Base-by-base conservation (phyloP, 2,888 invertebrate genomes). In the Archips crataeganus region DNA sequence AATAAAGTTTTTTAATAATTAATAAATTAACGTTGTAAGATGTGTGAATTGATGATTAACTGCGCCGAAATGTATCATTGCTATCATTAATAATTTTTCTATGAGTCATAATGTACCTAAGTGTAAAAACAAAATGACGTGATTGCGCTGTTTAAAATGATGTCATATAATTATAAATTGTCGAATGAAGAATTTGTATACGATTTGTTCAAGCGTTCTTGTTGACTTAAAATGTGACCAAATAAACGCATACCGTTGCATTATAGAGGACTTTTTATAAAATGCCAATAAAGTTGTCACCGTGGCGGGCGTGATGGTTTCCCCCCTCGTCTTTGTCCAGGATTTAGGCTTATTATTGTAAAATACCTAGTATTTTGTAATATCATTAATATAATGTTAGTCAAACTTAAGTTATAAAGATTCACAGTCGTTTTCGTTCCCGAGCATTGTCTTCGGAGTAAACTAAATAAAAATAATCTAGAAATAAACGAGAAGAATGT, bases 401-500 rank as follows among this genome's bases (percentile, higher is more conserved):
- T 68, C 63, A 59, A 47, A 32, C 51, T 39, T 74, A 64, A 73
- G 73, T 64, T 73, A 59, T 64, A 60, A 73, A 59, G 36, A 59
- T 68, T 59, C 63, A 54, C 60, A 42, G 68, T 63, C 63, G 54
- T 61, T 62, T 71, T 72, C 39, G 57, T 72, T 72, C 68, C 72
- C 67, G 57, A 10, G 49, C 54, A 45, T 66, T 57, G 64, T 74
- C 64, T 68, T 42, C 23, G 39, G 34, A 64, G 39, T 64, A 42
- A 68, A 51, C 59, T 60, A 42, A 66, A 73, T 69, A 64, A 60
- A 69, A 61, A 61, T 66, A 75, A 71, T 68, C 62, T 65, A 74
- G 74, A 72, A 78, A 71, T 74, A 75, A 77, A 72, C 57, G 73
- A 63, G 51, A 71, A 79, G 77, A 81, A 66, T 79, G 80, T 47